A percentile compares a stretch with the other conserved stretches of the same genome.
Conservation (phyloP, 2,797 vertebrate genomes). For the Betta splendens region DNA sequence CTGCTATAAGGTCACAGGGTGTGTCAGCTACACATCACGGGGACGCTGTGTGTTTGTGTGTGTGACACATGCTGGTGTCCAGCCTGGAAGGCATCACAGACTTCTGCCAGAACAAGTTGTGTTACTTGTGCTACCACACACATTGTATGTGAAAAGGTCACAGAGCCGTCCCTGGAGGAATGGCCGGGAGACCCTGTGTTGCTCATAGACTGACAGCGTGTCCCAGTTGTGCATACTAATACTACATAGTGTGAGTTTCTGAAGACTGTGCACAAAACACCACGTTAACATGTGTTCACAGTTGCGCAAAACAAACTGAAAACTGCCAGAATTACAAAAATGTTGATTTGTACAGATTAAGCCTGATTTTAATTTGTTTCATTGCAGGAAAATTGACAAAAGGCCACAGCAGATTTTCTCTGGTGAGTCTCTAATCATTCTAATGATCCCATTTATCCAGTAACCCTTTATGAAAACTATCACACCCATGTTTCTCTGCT, state of each 20-base stretch:
- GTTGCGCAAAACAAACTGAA: background rate
- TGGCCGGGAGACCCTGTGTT: constrained; percentile 46
- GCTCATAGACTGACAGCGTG: constrained; percentile 39
- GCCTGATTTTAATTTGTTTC: no score
- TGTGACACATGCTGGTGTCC: constrained; percentile 59
- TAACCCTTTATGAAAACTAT: no score
- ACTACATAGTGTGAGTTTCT: background rate
- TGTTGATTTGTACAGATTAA: background rate
- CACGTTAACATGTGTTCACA: background rate
- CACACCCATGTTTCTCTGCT: background rate
- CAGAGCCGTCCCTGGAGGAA: constrained; percentile 57
- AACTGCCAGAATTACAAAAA: background rate
- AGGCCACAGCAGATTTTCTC: no score
- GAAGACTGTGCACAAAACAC: background rate
- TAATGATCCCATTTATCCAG: no score
- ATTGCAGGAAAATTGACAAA: background rate
- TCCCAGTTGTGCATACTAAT: constrained; percentile 25
- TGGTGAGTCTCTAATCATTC: no score
- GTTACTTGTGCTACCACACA: constrained; percentile 62
- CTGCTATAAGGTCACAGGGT: constrained; percentile 44
- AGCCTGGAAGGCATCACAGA: constrained; percentile 61
- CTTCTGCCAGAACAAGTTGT: constrained; percentile 66
- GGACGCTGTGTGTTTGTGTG: constrained; percentile 4
- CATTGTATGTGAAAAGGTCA: constrained; percentile 70
- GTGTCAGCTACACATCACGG: constrained; percentile 55